Conservation (phyloP, 2,797 vertebrate genomes). For the Catamblyrhynchus diadema region DNA sequence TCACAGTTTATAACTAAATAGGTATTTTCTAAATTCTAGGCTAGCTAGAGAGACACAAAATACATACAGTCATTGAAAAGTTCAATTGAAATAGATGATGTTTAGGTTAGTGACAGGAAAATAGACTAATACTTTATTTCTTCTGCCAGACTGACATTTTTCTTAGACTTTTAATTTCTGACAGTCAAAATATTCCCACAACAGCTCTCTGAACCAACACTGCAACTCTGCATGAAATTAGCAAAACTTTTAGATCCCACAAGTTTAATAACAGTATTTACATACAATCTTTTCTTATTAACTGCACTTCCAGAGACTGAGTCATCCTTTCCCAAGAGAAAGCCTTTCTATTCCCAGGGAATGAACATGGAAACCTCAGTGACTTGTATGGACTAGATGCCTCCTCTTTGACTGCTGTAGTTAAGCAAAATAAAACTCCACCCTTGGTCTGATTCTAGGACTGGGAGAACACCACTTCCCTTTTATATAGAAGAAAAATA, state of each 20-base stretch:
- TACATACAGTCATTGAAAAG: background rate
- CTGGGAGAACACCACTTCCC: background rate
- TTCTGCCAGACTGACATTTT: background rate
- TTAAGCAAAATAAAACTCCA: background rate
- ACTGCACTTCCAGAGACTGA: background rate
- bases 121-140: background rate
- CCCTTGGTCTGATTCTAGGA: background rate
- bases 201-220: background rate
- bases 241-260: background rate
- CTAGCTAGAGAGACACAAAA: background rate
- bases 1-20: background rate
- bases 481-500: background rate
- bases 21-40: background rate
- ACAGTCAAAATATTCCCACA: background rate
- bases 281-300: background rate
- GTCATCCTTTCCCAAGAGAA: background rate
- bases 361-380: background rate
- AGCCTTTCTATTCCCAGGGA: background rate
- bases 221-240: background rate
- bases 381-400: background rate
- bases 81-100: background rate
- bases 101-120: background rate
- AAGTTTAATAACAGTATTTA: background rate
- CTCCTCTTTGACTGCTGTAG: background rate
- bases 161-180: background rate